Conservation (phyloP, 2,797 vertebrate genomes). For the Mus minutoides region DNA sequence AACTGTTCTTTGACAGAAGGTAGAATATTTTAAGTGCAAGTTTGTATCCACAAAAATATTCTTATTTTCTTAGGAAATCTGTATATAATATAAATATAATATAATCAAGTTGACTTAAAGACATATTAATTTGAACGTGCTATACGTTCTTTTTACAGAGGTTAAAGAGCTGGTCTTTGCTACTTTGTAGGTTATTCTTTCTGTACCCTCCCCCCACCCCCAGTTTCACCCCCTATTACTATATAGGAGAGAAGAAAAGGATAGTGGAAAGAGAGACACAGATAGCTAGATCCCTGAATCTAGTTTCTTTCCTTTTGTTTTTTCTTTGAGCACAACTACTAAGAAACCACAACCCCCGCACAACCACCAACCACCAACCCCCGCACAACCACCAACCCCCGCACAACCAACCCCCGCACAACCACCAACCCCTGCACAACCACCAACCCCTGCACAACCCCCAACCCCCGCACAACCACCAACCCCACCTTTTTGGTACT, state of each 20-base stretch:
- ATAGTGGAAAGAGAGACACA: not conserved
- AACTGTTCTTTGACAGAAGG: not conserved
- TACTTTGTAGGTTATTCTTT: not conserved
- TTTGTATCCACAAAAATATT: slow-evolving; percentile 23
- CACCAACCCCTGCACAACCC: no score
- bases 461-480: no score
- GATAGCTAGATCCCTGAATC: not conserved
- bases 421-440: not conserved
- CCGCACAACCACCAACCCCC: no score
- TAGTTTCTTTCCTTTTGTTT: not conserved
- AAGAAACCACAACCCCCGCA: not conserved
- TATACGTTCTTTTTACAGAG: not conserved
- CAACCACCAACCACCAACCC: no score
- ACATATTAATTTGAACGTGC: slow-evolving; percentile 33
- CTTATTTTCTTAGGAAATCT: slow-evolving; percentile 49
- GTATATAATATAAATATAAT: not conserved
- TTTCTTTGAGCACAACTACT: not conserved
- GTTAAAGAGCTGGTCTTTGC: not conserved
- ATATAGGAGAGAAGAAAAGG: not conserved
- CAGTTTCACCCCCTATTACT: not conserved
- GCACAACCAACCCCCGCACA: no score
- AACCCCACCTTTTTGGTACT: not conserved
- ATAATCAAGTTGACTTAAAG: slow-evolving; percentile 23
- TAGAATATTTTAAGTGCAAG: slow-evolving; percentile 29
- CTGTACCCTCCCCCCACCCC: not conserved